These are phyloP conservation scores for Glossosoma conforme DNA, from an alignment of 1,140 invertebrate species.

Conservation along the genomic window DNA sequence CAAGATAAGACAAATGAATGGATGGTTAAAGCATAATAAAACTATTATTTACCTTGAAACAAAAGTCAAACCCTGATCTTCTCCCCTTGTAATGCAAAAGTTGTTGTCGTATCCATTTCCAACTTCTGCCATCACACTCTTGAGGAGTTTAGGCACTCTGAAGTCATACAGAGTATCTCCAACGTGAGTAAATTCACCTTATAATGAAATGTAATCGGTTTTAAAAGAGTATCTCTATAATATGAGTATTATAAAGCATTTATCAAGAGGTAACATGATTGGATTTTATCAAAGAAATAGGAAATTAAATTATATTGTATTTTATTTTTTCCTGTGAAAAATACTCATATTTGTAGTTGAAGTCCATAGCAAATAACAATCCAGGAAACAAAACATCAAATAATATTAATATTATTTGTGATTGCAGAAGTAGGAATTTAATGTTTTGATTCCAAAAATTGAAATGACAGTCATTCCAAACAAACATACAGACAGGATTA, in stretches of 20 bases:
- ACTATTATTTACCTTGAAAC: conserved; percentile 13
- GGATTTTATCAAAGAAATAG: neutral
- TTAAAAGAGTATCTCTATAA: neutral
- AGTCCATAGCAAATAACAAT: too few relatives aligned
- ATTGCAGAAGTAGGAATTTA: too few relatives aligned
- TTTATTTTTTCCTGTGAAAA: neutral
- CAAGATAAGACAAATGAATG: too few relatives aligned
- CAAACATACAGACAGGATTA: too few relatives aligned
- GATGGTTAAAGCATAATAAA: too few relatives aligned
- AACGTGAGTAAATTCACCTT: conserved; percentile 42
- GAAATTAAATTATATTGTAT: neutral
- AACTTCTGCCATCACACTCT: conserved; percentile 38
- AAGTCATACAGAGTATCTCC: conserved; percentile 67
- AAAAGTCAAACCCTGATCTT: conserved; percentile 17
- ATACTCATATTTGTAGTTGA: too few relatives aligned
- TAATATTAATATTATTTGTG: too few relatives aligned
- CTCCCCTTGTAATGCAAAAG: conserved; percentile 55
- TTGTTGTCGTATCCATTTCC: conserved; percentile 73
- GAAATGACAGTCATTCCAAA: too few relatives aligned
- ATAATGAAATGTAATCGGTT: neutral
- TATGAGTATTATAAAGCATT: neutral
- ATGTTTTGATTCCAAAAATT: too few relatives aligned
- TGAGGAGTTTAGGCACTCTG: conserved; percentile 51
- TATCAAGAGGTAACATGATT: neutral
- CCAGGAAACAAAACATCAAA: too few relatives aligned